Percentiles rank a stretch among this genome's conserved stretches.
Evolutionary conservation across 2,888 invertebrate species (phyloP).

Genomic region (Netelia virgata): DNA sequence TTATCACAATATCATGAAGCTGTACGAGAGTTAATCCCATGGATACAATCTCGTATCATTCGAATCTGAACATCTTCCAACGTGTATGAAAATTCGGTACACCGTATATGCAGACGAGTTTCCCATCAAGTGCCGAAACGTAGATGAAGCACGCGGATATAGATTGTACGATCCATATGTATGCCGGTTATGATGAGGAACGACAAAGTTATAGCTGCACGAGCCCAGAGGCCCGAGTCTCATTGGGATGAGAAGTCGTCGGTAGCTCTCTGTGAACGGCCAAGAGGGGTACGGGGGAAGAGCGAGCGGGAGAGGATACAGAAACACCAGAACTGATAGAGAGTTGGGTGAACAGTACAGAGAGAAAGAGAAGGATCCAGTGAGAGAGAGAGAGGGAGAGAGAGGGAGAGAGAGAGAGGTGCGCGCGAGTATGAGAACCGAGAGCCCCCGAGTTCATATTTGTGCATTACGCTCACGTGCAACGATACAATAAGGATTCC

Average conservation of each 20-base stretch:
- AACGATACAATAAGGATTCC: conserved; percentile 85
- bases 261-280: conserved; percentile 18
- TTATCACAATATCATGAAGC: too few relatives aligned
- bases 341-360: conserved; percentile 32
- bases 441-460: conserved; percentile 80
- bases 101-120: too few relatives aligned
- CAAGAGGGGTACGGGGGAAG: conserved; percentile 6
- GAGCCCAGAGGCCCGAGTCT: conserved; percentile 42
- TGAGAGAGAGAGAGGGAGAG: conserved; percentile 67
- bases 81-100: too few relatives aligned
- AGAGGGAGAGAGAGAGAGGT: conserved; percentile 60
- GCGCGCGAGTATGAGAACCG: conserved; percentile 74
- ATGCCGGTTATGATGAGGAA: conserved; percentile 52
- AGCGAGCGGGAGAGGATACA: conserved; percentile 14
- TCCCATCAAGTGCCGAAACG: too few relatives aligned
- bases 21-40: too few relatives aligned
- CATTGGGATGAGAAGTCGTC: conserved; percentile 58
- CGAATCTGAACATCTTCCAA: too few relatives aligned
- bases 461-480: conserved; percentile 85
- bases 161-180: neutral
- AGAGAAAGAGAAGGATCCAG: conserved; percentile 59
- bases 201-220: conserved; percentile 49
- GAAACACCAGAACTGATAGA: conserved; percentile 44
- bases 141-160: neutral
- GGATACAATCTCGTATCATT: too few relatives aligned